Percentiles rank a stretch among this genome's conserved stretches.
These are phyloP conservation scores for Nyctereutes procyonoides DNA, from an alignment of 2,113 vertebrate species.

Conservation along the genomic window DNA sequence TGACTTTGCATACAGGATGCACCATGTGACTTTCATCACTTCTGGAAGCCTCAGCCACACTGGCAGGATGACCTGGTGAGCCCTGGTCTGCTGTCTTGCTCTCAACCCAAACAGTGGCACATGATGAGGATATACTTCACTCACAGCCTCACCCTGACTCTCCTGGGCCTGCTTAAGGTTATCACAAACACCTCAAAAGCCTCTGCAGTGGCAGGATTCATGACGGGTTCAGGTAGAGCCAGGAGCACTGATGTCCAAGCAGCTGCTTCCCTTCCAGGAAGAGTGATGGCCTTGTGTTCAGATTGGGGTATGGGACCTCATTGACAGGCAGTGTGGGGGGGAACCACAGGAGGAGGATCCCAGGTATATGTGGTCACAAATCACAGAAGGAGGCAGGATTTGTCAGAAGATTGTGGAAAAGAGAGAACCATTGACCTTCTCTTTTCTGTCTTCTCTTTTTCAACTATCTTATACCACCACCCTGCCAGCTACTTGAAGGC, in stretches of 20 bases:
- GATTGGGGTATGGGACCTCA: too few species aligned
- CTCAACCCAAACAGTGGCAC: background rate
- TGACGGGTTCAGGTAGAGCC: background rate
- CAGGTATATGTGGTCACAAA: background rate
- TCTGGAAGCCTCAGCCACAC: constrained; percentile 84
- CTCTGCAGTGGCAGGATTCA: background rate
- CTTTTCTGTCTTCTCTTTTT: background rate
- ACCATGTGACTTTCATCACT: constrained; percentile 77
- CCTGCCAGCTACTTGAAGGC: background rate
- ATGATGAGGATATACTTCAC: background rate
- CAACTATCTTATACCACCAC: background rate
- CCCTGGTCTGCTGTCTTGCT: background rate
- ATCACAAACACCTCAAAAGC: background rate
- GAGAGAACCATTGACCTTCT: background rate
- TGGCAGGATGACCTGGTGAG: constrained; percentile 89
- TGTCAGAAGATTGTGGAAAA: background rate
- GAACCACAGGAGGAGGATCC: background rate
- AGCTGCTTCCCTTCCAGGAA: background rate
- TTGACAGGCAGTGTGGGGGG: background rate
- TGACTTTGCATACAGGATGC: constrained; percentile 80
- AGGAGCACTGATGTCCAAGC: background rate
- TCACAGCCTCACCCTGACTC: background rate
- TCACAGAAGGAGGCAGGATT: background rate
- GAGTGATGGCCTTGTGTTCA: background rate
- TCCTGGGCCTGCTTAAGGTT: background rate